These are phyloP conservation scores for Procambarus clarkii DNA, from an alignment of 1,140 invertebrate species.

Conservation along the genomic window DNA sequence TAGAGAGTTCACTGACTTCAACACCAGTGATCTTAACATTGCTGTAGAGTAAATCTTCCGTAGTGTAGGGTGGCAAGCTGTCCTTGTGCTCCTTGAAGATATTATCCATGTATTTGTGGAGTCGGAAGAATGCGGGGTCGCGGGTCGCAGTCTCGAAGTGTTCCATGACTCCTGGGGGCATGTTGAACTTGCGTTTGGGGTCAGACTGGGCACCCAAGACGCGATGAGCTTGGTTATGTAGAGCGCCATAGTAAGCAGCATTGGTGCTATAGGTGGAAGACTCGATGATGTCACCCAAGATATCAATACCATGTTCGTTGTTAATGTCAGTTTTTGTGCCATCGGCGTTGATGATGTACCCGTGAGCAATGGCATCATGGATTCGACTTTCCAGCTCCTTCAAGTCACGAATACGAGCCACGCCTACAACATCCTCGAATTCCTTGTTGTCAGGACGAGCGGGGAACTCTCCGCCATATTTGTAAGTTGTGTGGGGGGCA, in stretches of 20 bases:
- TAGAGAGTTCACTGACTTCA: slow-evolving; percentile 76
- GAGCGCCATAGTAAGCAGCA: slow-evolving; percentile 71
- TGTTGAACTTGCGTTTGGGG: slow-evolving; percentile 71
- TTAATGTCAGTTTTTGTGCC: slow-evolving; percentile 38
- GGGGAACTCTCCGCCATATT: slow-evolving; percentile 82
- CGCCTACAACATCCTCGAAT: slow-evolving; percentile 76
- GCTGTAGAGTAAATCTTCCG: slow-evolving; percentile 75
- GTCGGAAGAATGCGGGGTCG: slow-evolving; percentile 74
- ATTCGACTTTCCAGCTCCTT: slow-evolving; percentile 80
- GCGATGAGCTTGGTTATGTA: slow-evolving; percentile 73
- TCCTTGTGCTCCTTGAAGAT: slow-evolving; percentile 78
- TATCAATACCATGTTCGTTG: slow-evolving; percentile 72
- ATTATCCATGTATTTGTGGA: slow-evolving; percentile 73
- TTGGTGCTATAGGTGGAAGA: slow-evolving; percentile 66
- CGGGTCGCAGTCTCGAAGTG: slow-evolving; percentile 71
- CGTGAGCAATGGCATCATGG: slow-evolving; percentile 81
- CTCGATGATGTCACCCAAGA: slow-evolving; percentile 73
- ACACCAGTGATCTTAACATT: slow-evolving; percentile 48
- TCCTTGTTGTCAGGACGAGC: slow-evolving; percentile 78
- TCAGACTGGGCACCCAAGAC: slow-evolving; percentile 72
- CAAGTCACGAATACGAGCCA: slow-evolving; percentile 75
- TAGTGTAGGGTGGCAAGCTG: slow-evolving; percentile 80
- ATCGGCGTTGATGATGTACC: slow-evolving; percentile 77
- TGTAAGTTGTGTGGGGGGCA: slow-evolving; percentile 80
- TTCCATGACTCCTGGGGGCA: slow-evolving; percentile 71